Evolutionary conservation across 2,888 invertebrate species (phyloP).

Genomic region (Lycocerus yunnanus): DNA sequence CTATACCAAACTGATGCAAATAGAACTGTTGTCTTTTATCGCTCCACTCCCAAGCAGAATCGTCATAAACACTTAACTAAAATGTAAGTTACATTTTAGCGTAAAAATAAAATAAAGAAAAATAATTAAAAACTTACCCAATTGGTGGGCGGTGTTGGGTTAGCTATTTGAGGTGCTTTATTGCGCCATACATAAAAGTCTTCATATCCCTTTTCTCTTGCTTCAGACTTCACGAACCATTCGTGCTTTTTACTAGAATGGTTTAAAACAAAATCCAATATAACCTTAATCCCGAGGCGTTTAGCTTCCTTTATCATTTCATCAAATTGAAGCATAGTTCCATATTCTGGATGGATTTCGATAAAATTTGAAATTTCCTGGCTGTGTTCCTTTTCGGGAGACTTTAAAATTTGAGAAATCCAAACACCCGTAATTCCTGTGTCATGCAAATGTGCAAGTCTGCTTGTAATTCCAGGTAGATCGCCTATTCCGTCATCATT

Average conservation of each 20-base stretch:
- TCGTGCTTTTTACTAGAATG: conserved; percentile 78
- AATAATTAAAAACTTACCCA: conserved; percentile 62
- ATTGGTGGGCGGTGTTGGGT: conserved; percentile 70
- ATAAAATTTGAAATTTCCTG: conserved; percentile 84
- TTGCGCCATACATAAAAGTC: conserved; percentile 77
- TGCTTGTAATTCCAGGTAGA: conserved; percentile 65
- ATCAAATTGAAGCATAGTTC: conserved; percentile 73
- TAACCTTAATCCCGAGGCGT: conserved; percentile 58
- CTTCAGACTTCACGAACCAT: conserved; percentile 79
- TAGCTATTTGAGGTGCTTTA: conserved; percentile 59
- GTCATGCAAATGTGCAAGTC: conserved; percentile 53
- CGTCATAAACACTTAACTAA: conserved; percentile 44
- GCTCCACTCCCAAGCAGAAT: conserved; percentile 44
- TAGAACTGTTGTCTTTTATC: conserved; percentile 62
- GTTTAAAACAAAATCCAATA: conserved; percentile 58
- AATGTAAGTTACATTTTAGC: not conserved
- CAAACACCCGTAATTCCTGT: conserved; percentile 77
- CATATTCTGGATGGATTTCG: conserved; percentile 73
- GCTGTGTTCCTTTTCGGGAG: conserved; percentile 85
- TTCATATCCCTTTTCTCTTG: conserved; percentile 69
- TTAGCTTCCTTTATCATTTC: conserved; percentile 63
- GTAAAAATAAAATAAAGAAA: not conserved
- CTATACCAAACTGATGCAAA: conserved; percentile 74
- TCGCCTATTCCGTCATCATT: conserved; percentile 86
- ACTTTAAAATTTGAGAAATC: conserved; percentile 83